Conservation (phyloP, 2,888 invertebrate species). For the Bibio marci region DNA sequence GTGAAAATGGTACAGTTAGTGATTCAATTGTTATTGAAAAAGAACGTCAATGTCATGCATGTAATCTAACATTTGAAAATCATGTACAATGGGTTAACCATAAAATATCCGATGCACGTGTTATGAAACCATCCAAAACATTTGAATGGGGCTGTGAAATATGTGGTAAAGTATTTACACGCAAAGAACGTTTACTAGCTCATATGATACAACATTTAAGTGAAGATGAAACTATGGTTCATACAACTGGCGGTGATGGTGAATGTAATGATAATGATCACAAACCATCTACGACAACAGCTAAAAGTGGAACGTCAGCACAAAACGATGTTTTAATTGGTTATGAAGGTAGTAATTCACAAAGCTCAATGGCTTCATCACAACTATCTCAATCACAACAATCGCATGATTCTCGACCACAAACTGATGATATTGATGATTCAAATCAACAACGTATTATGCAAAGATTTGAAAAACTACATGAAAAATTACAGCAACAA, state of each 20-base stretch:
- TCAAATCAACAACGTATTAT: too few species aligned
- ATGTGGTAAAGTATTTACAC: slow-evolving; percentile 26
- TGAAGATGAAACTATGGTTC: slow-evolving; percentile 14
- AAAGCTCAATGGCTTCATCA: slow-evolving; percentile 12
- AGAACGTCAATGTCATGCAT: slow-evolving; percentile 22
- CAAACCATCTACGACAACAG: too few species aligned
- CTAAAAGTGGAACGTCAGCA: slow-evolving; percentile 1
- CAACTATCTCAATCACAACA: slow-evolving; percentile 7
- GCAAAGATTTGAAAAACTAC: too few species aligned
- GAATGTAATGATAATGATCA: slow-evolving; percentile 4
- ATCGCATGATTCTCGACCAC: background rate
- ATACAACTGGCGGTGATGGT: slow-evolving; percentile 8
- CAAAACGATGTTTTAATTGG: slow-evolving; percentile 8
- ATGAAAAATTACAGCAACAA: background rate
- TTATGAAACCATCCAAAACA: slow-evolving; percentile 24
- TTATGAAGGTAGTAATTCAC: slow-evolving; percentile 11
- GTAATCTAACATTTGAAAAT: slow-evolving; percentile 21
- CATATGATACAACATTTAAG: slow-evolving; percentile 28
- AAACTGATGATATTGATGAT: slow-evolving; percentile 5
- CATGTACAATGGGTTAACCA: slow-evolving; percentile 28
- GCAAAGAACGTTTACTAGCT: slow-evolving; percentile 28
- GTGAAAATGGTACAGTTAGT: slow-evolving; percentile 19
- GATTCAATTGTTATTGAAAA: slow-evolving; percentile 23
- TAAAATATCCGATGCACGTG: slow-evolving; percentile 24
- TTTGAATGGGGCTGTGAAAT: slow-evolving; percentile 30